Conservation (phyloP, 2,113 vertebrate genomes). For the Phyllostomus hastatus region DNA sequence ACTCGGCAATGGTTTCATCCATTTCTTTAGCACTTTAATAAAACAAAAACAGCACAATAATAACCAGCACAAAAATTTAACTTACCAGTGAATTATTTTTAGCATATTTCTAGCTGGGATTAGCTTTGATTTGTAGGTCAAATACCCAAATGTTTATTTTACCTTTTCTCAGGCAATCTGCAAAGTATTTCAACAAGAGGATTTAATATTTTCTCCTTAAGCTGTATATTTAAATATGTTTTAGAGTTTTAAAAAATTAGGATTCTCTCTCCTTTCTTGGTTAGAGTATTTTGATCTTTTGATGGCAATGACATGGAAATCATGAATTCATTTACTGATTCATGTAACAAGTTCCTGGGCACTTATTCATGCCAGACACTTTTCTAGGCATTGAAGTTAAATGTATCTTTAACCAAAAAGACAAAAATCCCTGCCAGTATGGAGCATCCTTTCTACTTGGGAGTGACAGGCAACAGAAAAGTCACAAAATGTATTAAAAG, state of each 20-base stretch:
- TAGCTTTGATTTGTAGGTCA: conserved; percentile 3
- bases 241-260: background rate
- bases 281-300: background rate
- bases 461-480: background rate
- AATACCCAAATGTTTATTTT: background rate
- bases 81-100: background rate
- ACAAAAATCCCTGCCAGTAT: background rate
- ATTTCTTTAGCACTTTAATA: conserved; percentile 74
- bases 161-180: background rate
- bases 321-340: background rate
- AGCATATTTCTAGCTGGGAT: background rate
- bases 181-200: background rate
- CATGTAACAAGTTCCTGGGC: background rate
- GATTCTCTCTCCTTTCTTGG: background rate
- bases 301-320: background rate
- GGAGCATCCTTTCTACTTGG: background rate
- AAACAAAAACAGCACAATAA: background rate
- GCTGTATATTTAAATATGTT: background rate
- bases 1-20: conserved; percentile 80
- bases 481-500: background rate
- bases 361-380: background rate
- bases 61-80: background rate
- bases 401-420: background rate
- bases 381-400: background rate
- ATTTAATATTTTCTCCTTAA: conserved; percentile 18